Evolutionary conservation across 2,888 invertebrate species (phyloP), one percentile per base, ranked within the genome.

Genomic region (Onthophagus sagittarius): DNA sequence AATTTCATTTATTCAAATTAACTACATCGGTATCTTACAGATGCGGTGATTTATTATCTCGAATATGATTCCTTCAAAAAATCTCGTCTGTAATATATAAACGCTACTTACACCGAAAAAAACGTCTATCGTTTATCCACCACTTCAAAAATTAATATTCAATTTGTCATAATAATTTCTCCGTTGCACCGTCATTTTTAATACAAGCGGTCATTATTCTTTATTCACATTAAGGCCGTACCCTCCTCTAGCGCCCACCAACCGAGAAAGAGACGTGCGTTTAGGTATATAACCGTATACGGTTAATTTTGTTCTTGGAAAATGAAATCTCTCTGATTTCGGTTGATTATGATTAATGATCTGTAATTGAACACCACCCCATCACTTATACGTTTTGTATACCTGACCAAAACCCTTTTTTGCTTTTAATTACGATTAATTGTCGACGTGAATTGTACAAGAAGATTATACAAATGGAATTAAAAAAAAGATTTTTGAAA

Each of bases 101-200:
- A 9, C 39, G 39, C 39, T 53, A 53, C 39, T 53, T 53, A 53
- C 39, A 53, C 39, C 1, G n/a, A 2, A 3, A 23, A 23, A 23
- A 11, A 53, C 39, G 39, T 53, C 6, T 53, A 11, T 11, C 23
- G 23, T 23, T 23, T 23, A 23, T 23, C 23, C 23, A 23, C 39
- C 39, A 7, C 39, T 53, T 53, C 39, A 53, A 53, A 53, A 53
- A 53, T 53, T 53, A 53, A 67, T 67, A 67, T 67, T 13, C 32
- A 31, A 67, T 67, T 67, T 67, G 67, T 67, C 67, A 32, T 67
- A 32, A 67, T 67, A 67, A 67, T 67, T 67, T 67, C 1, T 32
- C 15, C 67, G 15, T 7, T 67, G 67, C 31, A 67, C 23, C 32
- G 67, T 67, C 67, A 23, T 23, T 23, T 31, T 32, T 32, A 67